Evolutionary conservation across 2,888 invertebrate species (phyloP), one percentile per base, ranked within the genome.

Genomic region (Maniola hyperantus): DNA sequence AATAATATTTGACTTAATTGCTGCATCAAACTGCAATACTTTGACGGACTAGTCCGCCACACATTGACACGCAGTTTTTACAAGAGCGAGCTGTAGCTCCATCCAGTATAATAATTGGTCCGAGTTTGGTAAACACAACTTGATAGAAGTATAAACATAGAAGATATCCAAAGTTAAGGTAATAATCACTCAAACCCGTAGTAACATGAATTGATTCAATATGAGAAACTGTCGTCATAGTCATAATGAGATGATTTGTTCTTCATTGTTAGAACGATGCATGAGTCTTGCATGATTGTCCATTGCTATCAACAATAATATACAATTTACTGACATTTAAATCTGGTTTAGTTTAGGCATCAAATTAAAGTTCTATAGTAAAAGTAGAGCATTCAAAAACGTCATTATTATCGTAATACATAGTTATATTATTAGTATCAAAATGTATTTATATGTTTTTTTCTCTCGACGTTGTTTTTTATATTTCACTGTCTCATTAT

Each of bases 401-500:
- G 15, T 20, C 15, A 36, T 54, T 50, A 18, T 18, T 39, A 18
- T 13, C 26, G 42, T 42, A 39, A 42, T n/a, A 20, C 20, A 57
- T 20, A 7, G 5, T 59, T 33, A 15, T 73, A 77, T 64, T 66
- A 71, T 65, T 59, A 60, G 68, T 69, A 72, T 74, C 74, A 66
- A 72, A 73, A 75, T 71, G 26, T 72, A 79, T 70, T 72, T 77
- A 76, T 79, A 84, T 71, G 79, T 85, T 70, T 78, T 67, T 80
- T 80, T 76, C 59, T 72, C 81, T 84, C 76, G 77, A 70, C 77
- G 77, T 84, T 78, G 73, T 79, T 62, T 79, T 83, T 81, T 77
- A n/a, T 76, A 79, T 79, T 79, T 77, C 80, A 70, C 67, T 46
- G 18, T 76, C 82, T 69, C 73, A 78, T 80, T 78, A 6, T 84